Evolutionary conservation across 2,888 invertebrate species (phyloP).

Genomic region (Cantharis nigra): DNA sequence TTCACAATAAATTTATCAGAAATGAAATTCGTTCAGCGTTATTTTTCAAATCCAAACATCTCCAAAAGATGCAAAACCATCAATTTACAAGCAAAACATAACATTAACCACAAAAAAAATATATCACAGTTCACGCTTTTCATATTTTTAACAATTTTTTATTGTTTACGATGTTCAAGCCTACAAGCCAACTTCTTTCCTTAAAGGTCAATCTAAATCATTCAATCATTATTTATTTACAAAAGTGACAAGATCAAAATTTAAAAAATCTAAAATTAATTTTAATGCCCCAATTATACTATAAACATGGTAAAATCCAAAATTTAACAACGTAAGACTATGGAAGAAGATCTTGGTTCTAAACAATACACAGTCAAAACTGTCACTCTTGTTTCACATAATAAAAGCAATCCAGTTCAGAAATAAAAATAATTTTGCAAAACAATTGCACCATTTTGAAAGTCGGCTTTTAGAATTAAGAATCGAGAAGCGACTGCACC

Average conservation of each 20-base stretch:
- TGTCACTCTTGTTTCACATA: neutral
- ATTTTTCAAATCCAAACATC: neutral
- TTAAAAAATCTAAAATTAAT: neutral
- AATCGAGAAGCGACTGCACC: neutral
- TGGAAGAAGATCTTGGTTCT: neutral
- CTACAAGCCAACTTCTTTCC: neutral
- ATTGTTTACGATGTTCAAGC: neutral
- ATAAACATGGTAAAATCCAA: neutral
- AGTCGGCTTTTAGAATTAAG: neutral
- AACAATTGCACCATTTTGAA: neutral
- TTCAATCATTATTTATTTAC: neutral
- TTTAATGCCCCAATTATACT: neutral
- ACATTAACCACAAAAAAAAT: neutral
- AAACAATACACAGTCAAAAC: neutral
- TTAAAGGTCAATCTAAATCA: neutral
- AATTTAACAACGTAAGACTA: neutral
- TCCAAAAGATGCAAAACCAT: neutral
- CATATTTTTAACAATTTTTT: neutral
- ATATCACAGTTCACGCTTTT: neutral
- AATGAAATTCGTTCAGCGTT: neutral
- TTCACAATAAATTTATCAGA: neutral
- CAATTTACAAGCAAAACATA: neutral
- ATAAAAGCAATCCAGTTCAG: neutral
- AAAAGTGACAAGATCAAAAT: neutral
- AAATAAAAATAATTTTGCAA: neutral